Conservation (phyloP, 2,113 vertebrate genomes). For the Xenopus laevis region DNA sequence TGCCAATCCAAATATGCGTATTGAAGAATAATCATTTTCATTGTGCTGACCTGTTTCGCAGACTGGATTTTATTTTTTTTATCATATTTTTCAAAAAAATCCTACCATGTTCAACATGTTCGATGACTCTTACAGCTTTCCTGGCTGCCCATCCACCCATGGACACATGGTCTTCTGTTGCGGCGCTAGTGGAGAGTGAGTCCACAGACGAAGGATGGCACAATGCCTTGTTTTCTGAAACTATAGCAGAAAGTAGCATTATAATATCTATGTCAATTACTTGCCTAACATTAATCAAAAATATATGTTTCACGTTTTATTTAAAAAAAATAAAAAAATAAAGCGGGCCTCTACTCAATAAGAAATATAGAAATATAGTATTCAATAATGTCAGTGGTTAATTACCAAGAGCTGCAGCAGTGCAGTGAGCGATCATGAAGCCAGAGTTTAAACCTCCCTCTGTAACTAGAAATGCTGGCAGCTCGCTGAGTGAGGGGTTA, state of each 20-base stretch:
- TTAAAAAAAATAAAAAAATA: too few relatives aligned
- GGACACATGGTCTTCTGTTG: conserved; percentile 94
- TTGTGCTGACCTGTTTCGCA: too few relatives aligned
- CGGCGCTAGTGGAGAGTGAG: conserved; percentile 94
- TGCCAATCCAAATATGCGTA: too few relatives aligned
- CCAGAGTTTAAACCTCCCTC: conserved; percentile 97
- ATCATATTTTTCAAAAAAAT: not conserved
- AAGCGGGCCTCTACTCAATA: too few relatives aligned
- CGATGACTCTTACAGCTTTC: conserved; percentile 89
- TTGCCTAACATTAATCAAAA: too few relatives aligned
- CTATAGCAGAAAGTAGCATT: conserved; percentile 58
- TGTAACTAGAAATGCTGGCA: conserved; percentile 92
- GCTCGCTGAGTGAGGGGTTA: conserved; percentile 90
- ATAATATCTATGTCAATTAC: too few relatives aligned
- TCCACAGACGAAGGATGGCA: conserved; percentile 97
- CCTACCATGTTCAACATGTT: conserved; percentile 93
- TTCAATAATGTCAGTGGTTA: too few relatives aligned
- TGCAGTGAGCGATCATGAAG: conserved; percentile 98
- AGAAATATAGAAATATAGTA: too few relatives aligned
- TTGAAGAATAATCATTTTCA: too few relatives aligned
- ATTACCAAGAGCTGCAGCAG: conserved; percentile 88
- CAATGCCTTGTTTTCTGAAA: conserved; percentile 94
- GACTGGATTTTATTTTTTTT: too few relatives aligned
- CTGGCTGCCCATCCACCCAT: conserved; percentile 98
- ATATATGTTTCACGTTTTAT: too few relatives aligned